Evolutionary conservation across 2,113 vertebrate species (phyloP).

Genomic region (Caretta caretta): DNA sequence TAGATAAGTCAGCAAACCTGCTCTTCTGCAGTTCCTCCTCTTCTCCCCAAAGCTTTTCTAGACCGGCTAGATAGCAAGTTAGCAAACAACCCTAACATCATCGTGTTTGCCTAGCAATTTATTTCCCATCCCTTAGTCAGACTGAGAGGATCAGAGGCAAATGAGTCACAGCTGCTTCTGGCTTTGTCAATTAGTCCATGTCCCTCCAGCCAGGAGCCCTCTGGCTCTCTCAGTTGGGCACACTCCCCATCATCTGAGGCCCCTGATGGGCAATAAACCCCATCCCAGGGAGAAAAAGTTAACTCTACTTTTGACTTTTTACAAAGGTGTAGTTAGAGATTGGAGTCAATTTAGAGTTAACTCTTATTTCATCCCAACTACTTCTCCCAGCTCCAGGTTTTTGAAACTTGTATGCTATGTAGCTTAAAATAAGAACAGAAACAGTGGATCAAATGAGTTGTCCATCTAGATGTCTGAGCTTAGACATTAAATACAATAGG

Average conservation of each 20-base stretch:
- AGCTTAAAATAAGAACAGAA: not conserved
- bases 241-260: too few species aligned
- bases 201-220: not conserved
- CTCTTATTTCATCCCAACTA: fast-evolving
- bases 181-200: not conserved
- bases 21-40: not conserved
- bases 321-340: not conserved
- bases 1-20: not conserved
- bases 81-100: not conserved
- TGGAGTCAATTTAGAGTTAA: not conserved
- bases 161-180: not conserved
- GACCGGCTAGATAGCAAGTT: not conserved
- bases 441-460: not conserved
- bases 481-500: not conserved
- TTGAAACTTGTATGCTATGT: not conserved
- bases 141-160: not conserved
- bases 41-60: not conserved
- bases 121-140: not conserved
- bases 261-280: not conserved
- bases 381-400: not conserved
- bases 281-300: not conserved
- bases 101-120: not conserved
- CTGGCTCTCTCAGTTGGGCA: not conserved
- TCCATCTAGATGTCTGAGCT: not conserved
- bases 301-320: not conserved